Conservation (phyloP, 2,113 vertebrate genomes). For the Petaurus breviceps region DNA sequence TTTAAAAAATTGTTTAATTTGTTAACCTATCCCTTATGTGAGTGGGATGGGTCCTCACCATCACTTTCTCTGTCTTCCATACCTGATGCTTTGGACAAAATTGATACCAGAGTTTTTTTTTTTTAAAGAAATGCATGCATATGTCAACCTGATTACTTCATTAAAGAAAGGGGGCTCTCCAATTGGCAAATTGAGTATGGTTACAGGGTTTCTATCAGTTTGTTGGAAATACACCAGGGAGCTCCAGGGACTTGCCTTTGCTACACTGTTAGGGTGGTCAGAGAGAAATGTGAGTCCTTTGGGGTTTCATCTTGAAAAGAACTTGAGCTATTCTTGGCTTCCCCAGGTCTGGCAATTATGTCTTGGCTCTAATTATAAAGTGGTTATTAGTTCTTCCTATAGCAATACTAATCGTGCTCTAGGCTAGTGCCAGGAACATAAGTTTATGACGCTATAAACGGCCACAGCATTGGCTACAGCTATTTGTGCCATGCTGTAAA, state of each 20-base stretch:
- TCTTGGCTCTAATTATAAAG: conserved; percentile 80
- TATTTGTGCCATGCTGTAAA: conserved; percentile 81
- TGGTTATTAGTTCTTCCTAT: conserved; percentile 76
- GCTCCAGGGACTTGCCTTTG: neutral
- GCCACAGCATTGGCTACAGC: conserved; percentile 70
- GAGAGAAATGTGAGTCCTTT: neutral
- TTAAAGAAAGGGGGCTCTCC: neutral
- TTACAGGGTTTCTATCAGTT: neutral
- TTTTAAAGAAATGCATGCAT: neutral
- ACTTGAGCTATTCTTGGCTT: conserved; percentile 72
- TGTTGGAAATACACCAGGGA: neutral
- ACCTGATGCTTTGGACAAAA: neutral
- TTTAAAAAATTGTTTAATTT: too few relatives aligned
- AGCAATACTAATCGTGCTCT: conserved; percentile 66
- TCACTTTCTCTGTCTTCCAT: neutral
- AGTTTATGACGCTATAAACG: conserved; percentile 82
- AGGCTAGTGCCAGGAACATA: conserved; percentile 76
- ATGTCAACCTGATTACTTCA: neutral
- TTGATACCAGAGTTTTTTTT: neutral
- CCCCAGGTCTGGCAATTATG: conserved; percentile 66
- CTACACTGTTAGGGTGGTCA: neutral
- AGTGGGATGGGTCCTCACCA: neutral
- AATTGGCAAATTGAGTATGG: neutral
- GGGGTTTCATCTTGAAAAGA: conserved; percentile 33
- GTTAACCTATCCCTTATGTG: neutral